These are phyloP conservation scores for Lasioglossum marginatum DNA, from an alignment of 2,888 invertebrate species.

Conservation along the genomic window DNA sequence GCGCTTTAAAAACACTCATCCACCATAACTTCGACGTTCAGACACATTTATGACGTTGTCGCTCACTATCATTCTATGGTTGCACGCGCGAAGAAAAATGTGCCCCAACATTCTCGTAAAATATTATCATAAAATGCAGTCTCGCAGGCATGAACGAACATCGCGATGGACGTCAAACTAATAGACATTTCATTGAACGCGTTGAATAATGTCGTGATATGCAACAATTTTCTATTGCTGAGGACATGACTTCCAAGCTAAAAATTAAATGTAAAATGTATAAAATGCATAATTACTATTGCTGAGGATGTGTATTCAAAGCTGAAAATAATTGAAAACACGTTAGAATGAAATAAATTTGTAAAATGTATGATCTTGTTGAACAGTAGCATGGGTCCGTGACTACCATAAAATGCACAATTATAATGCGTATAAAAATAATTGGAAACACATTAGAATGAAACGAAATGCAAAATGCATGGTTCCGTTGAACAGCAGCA, in stretches of 20 bases:
- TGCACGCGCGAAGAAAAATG: background rate
- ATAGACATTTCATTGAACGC: background rate
- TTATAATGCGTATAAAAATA: too few relatives aligned
- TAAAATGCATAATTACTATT: too few relatives aligned
- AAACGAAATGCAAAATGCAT: too few relatives aligned
- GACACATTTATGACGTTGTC: background rate
- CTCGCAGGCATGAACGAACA: background rate
- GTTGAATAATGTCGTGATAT: background rate
- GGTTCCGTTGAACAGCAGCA: background rate
- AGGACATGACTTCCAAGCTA: background rate
- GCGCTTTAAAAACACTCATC: background rate
- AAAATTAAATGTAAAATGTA: too few relatives aligned
- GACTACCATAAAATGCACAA: too few relatives aligned
- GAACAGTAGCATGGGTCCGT: too few relatives aligned
- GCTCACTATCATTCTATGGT: background rate
- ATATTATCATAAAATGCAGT: slow-evolving; percentile 3
- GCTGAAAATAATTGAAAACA: too few relatives aligned
- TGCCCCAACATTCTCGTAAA: background rate
- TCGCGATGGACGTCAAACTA: background rate
- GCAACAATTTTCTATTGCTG: background rate
- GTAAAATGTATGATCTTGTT: too few relatives aligned
- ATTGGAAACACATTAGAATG: too few relatives aligned
- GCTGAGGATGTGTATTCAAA: too few relatives aligned
- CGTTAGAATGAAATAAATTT: too few relatives aligned
- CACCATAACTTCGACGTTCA: background rate